phyloP scores from a whole-genome alignment of 2,113 vertebrate genomes.

The Hyla sarda region DNA sequence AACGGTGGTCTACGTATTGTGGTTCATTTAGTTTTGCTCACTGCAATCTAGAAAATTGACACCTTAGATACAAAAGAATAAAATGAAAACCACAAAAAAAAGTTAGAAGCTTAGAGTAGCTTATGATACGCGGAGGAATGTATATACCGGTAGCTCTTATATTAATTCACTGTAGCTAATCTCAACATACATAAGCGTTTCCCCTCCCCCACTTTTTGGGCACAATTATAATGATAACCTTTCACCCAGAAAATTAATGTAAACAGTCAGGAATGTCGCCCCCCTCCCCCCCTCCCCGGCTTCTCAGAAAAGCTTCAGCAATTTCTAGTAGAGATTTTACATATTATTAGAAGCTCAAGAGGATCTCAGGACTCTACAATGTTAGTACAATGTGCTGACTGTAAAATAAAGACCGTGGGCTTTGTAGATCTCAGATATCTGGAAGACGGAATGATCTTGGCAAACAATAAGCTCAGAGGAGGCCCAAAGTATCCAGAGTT shows the following conservation, averaged over 20 bases:
- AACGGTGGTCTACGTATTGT: too few species aligned
- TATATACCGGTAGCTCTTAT: background rate
- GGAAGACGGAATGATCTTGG: too few species aligned
- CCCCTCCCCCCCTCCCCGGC: background rate
- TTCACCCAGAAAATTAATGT: constrained; percentile 39
- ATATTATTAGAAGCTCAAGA: background rate
- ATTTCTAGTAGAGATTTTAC: background rate
- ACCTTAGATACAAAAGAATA: background rate
- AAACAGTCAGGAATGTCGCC: constrained; percentile 23
- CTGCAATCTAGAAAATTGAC: background rate
- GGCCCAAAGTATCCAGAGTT: too few species aligned
- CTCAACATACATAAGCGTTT: background rate
- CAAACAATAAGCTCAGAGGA: too few species aligned
- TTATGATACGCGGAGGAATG: background rate
- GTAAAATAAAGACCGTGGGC: too few species aligned
- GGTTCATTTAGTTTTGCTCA: background rate
- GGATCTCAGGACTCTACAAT: too few species aligned
- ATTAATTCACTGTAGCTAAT: background rate
- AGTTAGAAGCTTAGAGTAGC: background rate
- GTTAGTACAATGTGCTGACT: too few species aligned
- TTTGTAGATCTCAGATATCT: too few species aligned
- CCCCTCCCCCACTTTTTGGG: background rate
- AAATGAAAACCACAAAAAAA: background rate
- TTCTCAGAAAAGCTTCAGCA: background rate
- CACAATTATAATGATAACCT: constrained; percentile 22